Evolutionary conservation across 2,888 invertebrate genomes (phyloP).

Genomic region (Merodon equestris): DNA sequence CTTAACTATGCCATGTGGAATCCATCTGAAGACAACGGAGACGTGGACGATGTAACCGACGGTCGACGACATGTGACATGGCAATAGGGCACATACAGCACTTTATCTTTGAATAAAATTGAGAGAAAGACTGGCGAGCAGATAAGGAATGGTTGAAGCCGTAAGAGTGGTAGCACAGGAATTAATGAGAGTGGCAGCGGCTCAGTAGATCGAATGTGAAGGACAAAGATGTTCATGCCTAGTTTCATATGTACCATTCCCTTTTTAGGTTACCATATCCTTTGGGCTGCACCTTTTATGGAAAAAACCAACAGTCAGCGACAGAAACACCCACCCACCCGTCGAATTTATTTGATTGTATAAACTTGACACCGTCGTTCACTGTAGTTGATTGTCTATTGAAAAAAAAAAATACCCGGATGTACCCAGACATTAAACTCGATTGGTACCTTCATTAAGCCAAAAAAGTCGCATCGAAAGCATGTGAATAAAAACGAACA

Average conservation of each 20-base stretch:
- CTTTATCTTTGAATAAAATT: conserved; percentile 54
- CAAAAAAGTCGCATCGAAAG: too few species aligned
- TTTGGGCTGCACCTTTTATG: not conserved
- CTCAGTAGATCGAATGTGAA: conserved; percentile 49
- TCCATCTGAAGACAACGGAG: conserved; percentile 39
- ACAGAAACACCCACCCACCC: not conserved
- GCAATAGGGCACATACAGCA: conserved; percentile 33
- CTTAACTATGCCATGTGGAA: conserved; percentile 44
- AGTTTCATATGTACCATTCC: too few species aligned
- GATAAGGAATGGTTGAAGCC: conserved; percentile 26
- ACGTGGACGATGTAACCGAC: too few species aligned
- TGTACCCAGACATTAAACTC: too few species aligned
- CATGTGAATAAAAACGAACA: too few species aligned
- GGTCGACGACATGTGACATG: too few species aligned
- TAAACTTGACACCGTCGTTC: too few species aligned
- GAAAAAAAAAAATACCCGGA: too few species aligned
- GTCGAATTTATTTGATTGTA: too few species aligned
- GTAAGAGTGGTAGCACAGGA: not conserved
- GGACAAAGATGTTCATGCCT: conserved; percentile 30
- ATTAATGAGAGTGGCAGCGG: conserved; percentile 10
- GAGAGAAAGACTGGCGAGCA: conserved; percentile 31
- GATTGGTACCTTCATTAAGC: conserved; percentile 38
- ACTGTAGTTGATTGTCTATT: too few species aligned
- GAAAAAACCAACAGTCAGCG: conserved; percentile 22
- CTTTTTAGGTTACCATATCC: too few species aligned